phyloP scores from a whole-genome alignment of 2,797 vertebrate genomes.

The Helicolenus hilgendorfi region DNA sequence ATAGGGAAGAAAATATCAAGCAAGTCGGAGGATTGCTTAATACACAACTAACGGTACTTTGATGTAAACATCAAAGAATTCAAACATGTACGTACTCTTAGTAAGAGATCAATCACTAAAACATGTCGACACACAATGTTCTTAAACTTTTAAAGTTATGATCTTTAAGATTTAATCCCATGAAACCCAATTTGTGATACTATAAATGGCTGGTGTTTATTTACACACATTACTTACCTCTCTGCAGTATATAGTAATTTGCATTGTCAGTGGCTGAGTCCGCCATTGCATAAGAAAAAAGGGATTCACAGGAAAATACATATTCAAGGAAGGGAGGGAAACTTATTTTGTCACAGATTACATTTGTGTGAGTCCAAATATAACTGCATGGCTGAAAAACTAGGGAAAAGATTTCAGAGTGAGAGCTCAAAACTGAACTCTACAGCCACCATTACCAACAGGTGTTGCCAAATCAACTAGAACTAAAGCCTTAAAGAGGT shows the following conservation, averaged over 20 bases:
- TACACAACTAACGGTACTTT: not conserved
- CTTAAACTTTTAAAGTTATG: not conserved
- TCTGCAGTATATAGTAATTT: not conserved
- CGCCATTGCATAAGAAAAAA: rapidly evolving
- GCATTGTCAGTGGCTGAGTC: not conserved
- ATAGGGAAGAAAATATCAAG: not conserved
- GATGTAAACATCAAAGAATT: not conserved
- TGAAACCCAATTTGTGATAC: not conserved
- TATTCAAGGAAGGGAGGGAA: too few relatives aligned
- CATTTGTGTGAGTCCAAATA: not conserved
- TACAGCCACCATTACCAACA: not conserved
- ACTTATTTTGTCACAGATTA: too few relatives aligned
- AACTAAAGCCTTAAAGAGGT: not conserved
- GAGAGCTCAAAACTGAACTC: not conserved
- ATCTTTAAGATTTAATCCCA: not conserved
- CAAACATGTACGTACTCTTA: not conserved
- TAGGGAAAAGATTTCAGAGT: too few relatives aligned
- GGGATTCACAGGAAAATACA: not conserved
- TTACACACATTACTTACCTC: too few relatives aligned
- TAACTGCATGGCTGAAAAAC: not conserved
- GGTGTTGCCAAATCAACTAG: not conserved
- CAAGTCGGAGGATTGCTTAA: not conserved
- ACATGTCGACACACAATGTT: not conserved
- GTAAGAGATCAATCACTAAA: not conserved
- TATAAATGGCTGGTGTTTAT: not conserved